A percentile compares a stretch with the other conserved stretches of the same genome.
phyloP scores from a whole-genome alignment of 1,140 invertebrate genomes.

The Halesus radiatus region DNA sequence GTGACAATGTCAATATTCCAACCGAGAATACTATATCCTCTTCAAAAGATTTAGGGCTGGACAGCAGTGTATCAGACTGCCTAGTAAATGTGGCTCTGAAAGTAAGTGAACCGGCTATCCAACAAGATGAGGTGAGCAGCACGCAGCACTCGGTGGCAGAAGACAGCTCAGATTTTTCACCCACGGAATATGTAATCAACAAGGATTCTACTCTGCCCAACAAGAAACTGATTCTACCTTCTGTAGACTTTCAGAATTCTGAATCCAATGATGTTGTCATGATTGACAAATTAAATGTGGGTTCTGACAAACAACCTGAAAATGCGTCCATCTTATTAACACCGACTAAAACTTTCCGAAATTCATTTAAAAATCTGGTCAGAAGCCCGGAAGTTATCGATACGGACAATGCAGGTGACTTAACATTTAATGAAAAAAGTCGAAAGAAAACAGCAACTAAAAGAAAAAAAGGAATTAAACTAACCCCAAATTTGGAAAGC shows the following conservation, averaged over 20 bases:
- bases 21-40: constrained; percentile 40
- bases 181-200: background rate
- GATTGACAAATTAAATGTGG: background rate
- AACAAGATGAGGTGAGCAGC: constrained; percentile 54
- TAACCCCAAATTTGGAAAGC: background rate
- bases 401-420: background rate
- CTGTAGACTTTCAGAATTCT: background rate
- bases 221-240: background rate
- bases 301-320: background rate
- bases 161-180: constrained; percentile 36
- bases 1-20: background rate
- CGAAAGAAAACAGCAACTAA: background rate
- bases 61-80: background rate
- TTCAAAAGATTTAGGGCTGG: constrained; percentile 34
- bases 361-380: background rate
- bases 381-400: background rate
- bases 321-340: background rate
- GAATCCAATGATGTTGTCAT: background rate
- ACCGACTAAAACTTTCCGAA: background rate
- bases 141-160: constrained; percentile 47
- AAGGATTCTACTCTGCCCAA: constrained; percentile 14
- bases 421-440: constrained; percentile 8
- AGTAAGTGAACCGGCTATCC: constrained; percentile 41
- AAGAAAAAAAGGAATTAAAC: constrained; percentile 3
- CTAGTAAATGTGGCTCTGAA: background rate